Conservation (phyloP, 2,888 invertebrate genomes). For the Smittia sp. region DNA sequence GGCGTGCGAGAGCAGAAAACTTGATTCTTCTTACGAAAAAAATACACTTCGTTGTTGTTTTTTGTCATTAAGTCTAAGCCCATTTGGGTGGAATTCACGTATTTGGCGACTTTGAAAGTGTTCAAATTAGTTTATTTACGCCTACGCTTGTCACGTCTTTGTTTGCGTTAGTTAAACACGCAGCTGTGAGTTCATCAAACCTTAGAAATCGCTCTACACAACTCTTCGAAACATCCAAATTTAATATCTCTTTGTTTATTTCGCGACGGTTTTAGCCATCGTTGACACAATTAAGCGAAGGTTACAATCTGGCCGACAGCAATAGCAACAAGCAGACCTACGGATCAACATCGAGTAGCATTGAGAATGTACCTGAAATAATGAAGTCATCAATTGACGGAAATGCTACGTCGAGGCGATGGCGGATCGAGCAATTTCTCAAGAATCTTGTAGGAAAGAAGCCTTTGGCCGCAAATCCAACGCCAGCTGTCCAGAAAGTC, state of each 20-base stretch:
- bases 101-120: no score
- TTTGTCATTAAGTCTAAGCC: no score
- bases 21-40: not conserved
- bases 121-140: no score
- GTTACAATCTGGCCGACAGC: constrained; percentile 34
- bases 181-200: no score
- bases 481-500: constrained; percentile 46
- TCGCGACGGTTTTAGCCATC: constrained; percentile 11
- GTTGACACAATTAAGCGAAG: constrained; percentile 28
- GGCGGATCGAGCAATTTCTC: constrained; percentile 51
- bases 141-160: no score
- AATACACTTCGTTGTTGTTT: no score
- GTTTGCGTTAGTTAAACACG: no score
- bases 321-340: not conserved
- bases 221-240: no score
- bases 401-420: constrained; percentile 49
- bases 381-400: constrained; percentile 29
- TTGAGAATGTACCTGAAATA: constrained; percentile 38
- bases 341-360: constrained; percentile 27
- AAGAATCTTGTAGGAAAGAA: constrained; percentile 52
- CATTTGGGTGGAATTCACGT: no score
- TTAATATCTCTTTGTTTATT: not conserved
- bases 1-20: not conserved
- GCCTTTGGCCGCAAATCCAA: constrained; percentile 42
- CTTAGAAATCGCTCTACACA: no score